A percentile compares a stretch with the other conserved stretches of the same genome.
phyloP scores from a whole-genome alignment of 2,113 vertebrate species.

The Lagopus leucura region DNA sequence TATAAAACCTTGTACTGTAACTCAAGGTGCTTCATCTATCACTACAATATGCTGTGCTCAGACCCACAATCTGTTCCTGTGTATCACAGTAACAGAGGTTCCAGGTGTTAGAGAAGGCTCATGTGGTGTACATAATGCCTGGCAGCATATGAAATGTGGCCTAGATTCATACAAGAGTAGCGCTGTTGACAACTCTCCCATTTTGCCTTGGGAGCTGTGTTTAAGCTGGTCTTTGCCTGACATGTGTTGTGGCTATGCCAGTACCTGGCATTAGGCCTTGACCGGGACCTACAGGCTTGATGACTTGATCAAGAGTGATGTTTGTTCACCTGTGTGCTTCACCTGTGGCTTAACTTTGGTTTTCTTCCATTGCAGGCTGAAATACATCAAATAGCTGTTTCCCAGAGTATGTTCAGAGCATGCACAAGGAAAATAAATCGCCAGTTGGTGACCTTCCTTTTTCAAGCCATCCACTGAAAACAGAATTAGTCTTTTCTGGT shows the following conservation, averaged over 20 bases:
- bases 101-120: neutral
- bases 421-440: neutral
- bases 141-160: neutral
- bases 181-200: neutral
- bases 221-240: neutral
- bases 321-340: neutral
- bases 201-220: neutral
- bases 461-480: neutral
- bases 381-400: neutral
- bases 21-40: neutral
- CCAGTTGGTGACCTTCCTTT: neutral
- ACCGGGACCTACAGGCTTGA: too few relatives aligned
- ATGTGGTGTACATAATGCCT: neutral
- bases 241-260: neutral
- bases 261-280: neutral
- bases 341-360: neutral
- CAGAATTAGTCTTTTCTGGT: neutral
- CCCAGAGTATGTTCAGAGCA: neutral
- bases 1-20: neutral
- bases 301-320: neutral
- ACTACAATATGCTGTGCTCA: neutral
- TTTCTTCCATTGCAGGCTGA: neutral
- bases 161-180: neutral
- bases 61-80: neutral
- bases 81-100: neutral